A percentile compares a stretch with the other conserved stretches of the same genome.
Evolutionary conservation across 2,797 vertebrate species (phyloP).

Genomic region (Silurus aristotelis): DNA sequence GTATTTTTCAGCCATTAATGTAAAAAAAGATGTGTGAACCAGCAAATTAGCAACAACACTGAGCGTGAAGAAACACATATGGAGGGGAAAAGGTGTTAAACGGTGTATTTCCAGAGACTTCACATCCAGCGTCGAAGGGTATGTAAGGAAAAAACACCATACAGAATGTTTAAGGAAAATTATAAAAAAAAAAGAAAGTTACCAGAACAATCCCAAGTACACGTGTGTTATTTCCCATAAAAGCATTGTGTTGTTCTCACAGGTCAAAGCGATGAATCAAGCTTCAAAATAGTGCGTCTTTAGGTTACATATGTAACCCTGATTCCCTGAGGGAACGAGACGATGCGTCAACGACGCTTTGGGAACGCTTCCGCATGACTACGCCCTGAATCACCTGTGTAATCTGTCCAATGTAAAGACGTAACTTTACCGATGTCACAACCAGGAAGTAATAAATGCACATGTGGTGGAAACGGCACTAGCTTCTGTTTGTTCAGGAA

Average conservation of each 20-base stretch:
- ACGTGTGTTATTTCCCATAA: not conserved
- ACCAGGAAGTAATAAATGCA: too few relatives aligned
- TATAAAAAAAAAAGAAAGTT: not conserved
- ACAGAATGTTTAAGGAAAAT: not conserved
- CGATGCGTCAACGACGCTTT: too few relatives aligned
- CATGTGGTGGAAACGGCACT: too few relatives aligned
- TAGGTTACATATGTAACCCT: too few relatives aligned
- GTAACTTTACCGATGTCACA: too few relatives aligned
- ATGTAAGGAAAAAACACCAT: not conserved
- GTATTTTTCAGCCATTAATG: not conserved
- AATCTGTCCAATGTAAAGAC: too few relatives aligned
- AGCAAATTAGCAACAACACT: not conserved
- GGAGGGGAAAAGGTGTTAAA: not conserved
- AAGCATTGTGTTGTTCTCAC: not conserved
- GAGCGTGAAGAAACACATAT: not conserved
- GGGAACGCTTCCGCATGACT: too few relatives aligned
- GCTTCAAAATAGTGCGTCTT: not conserved
- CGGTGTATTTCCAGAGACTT: not conserved
- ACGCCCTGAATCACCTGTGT: too few relatives aligned
- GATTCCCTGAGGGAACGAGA: too few relatives aligned
- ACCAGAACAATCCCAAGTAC: not conserved
- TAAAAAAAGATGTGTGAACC: not conserved
- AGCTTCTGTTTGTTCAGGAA: too few relatives aligned
- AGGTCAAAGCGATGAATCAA: not conserved
- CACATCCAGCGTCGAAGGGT: not conserved